Conservation (phyloP, 2,888 invertebrate genomes). For the Seladonia tumulorum region DNA sequence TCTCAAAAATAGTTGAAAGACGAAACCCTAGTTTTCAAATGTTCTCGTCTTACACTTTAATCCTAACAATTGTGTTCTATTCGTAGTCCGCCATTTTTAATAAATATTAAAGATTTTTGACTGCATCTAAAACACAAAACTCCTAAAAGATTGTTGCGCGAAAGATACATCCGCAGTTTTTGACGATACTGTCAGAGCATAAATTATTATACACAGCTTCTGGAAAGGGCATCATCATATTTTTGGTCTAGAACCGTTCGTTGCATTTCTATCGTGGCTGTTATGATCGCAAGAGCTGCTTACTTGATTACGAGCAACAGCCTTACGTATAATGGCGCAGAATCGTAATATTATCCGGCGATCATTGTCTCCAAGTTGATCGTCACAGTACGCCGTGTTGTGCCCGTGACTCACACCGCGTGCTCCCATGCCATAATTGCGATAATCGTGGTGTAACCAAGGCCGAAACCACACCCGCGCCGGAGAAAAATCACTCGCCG, state of each 20-base stretch:
- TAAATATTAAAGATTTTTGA: not conserved
- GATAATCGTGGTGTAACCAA: constrained; percentile 77
- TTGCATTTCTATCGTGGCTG: not conserved
- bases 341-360: constrained; percentile 23
- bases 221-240: not conserved
- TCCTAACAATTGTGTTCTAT: not conserved
- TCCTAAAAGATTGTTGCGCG: not conserved
- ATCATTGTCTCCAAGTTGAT: constrained; percentile 43
- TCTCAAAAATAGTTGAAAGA: not conserved
- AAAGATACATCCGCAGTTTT: not conserved
- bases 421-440: constrained; percentile 64
- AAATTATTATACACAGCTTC: not conserved
- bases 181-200: not conserved
- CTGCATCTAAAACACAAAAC: not conserved
- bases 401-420: constrained; percentile 58
- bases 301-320: not conserved
- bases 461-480: constrained; percentile 75
- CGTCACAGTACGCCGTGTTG: not conserved
- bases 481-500: constrained; percentile 39
- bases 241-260: not conserved
- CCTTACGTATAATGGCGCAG: constrained; percentile 31
- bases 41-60: not conserved
- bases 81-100: not conserved
- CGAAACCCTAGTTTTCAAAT: not conserved
- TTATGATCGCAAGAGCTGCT: not conserved